phyloP scores from a whole-genome alignment of 2,113 vertebrate species.

The Rhinichthys klamathensis region DNA sequence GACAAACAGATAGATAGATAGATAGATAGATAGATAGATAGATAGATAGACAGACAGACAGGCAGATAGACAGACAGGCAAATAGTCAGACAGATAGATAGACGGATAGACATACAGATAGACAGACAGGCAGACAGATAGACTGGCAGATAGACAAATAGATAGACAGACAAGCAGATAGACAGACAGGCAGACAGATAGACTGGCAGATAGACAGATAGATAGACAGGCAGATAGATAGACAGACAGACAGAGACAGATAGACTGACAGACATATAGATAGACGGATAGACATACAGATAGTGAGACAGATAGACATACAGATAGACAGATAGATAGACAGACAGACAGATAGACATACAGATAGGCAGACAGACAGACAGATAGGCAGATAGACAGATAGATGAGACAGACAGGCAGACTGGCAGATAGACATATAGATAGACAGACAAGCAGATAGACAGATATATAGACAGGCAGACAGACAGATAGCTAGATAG shows the following conservation, averaged over 20 bases:
- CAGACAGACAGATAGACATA: not conserved
- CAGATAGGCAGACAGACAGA: rapidly evolving
- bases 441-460: rapidly evolving
- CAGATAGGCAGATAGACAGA: not conserved
- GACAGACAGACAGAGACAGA: not conserved
- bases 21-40: rapidly evolving
- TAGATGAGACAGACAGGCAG: not conserved
- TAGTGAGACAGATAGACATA: not conserved
- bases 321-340: not conserved
- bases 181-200: rapidly evolving
- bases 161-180: rapidly evolving
- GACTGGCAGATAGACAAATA: not conserved
- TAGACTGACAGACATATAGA: rapidly evolving
- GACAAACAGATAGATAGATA: rapidly evolving
- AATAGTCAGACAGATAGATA: not conserved
- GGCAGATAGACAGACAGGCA: not conserved
- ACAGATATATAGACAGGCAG: not conserved
- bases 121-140: not conserved
- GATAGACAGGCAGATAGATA: rapidly evolving
- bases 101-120: not conserved
- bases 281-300: not conserved
- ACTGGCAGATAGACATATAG: rapidly evolving
- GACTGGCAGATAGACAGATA: not conserved
- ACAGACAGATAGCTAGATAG: not conserved
- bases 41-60: not conserved